Percentiles rank a stretch among this genome's conserved stretches.
Conservation (phyloP, 2,888 invertebrate genomes). For the Leptinotarsa rubiginosa region DNA sequence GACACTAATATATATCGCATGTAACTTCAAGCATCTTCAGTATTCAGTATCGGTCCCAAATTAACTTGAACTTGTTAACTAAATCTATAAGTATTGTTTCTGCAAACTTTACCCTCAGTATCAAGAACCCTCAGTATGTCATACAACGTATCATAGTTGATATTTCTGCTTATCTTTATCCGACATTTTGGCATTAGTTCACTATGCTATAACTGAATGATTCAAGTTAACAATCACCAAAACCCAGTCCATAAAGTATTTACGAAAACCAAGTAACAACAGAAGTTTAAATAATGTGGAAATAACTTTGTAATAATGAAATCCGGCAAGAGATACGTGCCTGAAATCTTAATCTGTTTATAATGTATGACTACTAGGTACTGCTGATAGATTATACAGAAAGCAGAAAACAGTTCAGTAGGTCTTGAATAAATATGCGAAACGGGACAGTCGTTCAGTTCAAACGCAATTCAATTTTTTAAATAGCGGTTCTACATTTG, state of each 20-base stretch:
- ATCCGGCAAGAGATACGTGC: background rate
- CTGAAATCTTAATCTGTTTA: slow-evolving; percentile 4
- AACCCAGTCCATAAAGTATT: background rate
- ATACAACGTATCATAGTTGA: no score
- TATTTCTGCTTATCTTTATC: no score
- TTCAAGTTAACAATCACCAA: no score
- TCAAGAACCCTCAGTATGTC: no score
- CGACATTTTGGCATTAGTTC: no score
- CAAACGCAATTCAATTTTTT: background rate
- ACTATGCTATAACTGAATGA: no score
- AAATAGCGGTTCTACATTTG: background rate
- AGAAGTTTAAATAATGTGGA: background rate
- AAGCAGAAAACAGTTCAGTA: background rate
- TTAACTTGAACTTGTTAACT: no score
- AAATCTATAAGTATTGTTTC: no score
- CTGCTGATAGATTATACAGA: background rate
- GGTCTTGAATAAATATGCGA: slow-evolving; percentile 4
- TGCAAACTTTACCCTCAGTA: no score
- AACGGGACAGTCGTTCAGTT: background rate
- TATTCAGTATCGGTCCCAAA: no score
- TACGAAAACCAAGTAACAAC: background rate
- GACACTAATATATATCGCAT: no score
- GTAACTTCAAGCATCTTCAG: no score
- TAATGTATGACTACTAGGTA: slow-evolving; percentile 1
- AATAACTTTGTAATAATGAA: background rate